These are phyloP conservation scores for Epinotia ramella DNA, from an alignment of 2,888 invertebrate species.

Conservation along the genomic window DNA sequence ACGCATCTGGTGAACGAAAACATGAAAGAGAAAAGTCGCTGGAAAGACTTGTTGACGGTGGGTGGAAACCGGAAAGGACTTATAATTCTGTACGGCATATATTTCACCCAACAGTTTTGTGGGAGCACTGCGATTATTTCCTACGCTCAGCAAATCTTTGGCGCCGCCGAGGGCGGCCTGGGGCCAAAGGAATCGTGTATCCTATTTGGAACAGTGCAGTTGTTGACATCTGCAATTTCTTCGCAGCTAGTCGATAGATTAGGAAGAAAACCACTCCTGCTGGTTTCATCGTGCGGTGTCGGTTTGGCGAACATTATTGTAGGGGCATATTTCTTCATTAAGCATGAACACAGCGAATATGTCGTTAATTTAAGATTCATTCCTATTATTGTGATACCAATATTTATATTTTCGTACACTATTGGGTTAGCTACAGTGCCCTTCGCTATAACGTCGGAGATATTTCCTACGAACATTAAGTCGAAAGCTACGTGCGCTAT, in stretches of 20 bases:
- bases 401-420: constrained; percentile 86
- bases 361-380: constrained; percentile 81
- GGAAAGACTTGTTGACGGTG: constrained; percentile 77
- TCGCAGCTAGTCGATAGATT: constrained; percentile 86
- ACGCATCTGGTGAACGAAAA: constrained; percentile 80
- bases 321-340: constrained; percentile 84
- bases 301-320: constrained; percentile 82
- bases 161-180: constrained; percentile 78
- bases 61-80: constrained; percentile 84
- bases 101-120: constrained; percentile 86
- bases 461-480: constrained; percentile 87
- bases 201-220: constrained; percentile 81
- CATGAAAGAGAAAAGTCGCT: constrained; percentile 79
- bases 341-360: constrained; percentile 75
- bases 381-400: constrained; percentile 85
- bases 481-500: constrained; percentile 87
- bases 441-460: constrained; percentile 87
- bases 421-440: constrained; percentile 87
- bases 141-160: constrained; percentile 87
- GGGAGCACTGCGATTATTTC: constrained; percentile 86
- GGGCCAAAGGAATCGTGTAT: constrained; percentile 82
- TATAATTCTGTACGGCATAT: constrained; percentile 85
- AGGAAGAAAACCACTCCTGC: constrained; percentile 86
- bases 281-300: constrained; percentile 85
- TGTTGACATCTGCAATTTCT: constrained; percentile 83